Evolutionary conservation across 2,888 invertebrate species (phyloP).

Genomic region (Nysson spinosus): DNA sequence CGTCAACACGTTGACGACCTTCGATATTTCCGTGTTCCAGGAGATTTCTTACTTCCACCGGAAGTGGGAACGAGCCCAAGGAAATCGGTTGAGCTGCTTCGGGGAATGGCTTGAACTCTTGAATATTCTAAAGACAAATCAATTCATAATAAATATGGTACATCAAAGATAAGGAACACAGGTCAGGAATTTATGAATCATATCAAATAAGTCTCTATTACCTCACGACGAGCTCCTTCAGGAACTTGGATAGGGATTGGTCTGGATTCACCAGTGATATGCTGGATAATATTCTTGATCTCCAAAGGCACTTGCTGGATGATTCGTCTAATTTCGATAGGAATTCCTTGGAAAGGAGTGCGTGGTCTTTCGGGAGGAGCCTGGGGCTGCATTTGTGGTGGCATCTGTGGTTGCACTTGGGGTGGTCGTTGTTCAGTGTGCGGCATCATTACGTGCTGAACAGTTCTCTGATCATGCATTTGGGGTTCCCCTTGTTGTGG

Average conservation of each 20-base stretch:
- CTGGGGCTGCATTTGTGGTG: constrained; percentile 45
- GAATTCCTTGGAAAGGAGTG: constrained; percentile 74
- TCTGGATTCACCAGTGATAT: constrained; percentile 67
- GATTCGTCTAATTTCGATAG: constrained; percentile 71
- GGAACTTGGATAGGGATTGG: constrained; percentile 61
- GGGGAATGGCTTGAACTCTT: constrained; percentile 72
- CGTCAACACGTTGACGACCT: constrained; percentile 62
- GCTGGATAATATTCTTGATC: constrained; percentile 72
- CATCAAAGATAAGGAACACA: too few relatives aligned
- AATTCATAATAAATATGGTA: background rate
- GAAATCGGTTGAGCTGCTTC: constrained; percentile 68
- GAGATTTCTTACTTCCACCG: constrained; percentile 70
- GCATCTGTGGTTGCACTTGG: constrained; percentile 40
- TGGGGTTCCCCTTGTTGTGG: constrained; percentile 52
- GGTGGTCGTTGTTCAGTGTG: constrained; percentile 63
- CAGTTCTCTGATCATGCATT: constrained; percentile 64
- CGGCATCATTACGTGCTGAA: constrained; percentile 65
- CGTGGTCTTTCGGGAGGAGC: constrained; percentile 66
- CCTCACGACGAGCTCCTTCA: constrained; percentile 70
- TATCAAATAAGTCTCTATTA: constrained; percentile 23
- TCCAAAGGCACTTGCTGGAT: constrained; percentile 72
- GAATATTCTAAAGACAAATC: constrained; percentile 35
- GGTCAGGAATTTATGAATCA: background rate
- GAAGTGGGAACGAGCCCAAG: constrained; percentile 67
- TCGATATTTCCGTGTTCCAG: constrained; percentile 72